Percentiles rank a stretch among this genome's conserved stretches.
phyloP scores from a whole-genome alignment of 2,888 invertebrate genomes.

The Tetheella fluctuosa region DNA sequence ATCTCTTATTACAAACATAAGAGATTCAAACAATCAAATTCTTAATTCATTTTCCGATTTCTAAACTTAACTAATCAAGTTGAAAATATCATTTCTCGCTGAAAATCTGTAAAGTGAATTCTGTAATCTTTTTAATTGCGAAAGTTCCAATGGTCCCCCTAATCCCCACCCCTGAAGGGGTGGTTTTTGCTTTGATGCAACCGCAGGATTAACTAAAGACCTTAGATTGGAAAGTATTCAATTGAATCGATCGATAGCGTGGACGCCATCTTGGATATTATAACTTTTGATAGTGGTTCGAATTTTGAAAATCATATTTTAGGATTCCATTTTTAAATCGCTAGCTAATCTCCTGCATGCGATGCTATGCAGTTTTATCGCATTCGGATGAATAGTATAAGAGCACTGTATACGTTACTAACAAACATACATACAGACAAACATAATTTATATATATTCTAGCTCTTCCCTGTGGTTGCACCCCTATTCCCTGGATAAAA shows the following conservation, averaged over 20 bases:
- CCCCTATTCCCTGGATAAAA: no score
- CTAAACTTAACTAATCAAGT: neutral
- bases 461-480: no score
- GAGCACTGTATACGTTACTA: no score
- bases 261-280: neutral
- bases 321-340: no score
- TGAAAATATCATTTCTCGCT: neutral
- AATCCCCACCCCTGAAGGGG: conserved; percentile 6
- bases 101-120: conserved; percentile 21
- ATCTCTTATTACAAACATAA: no score
- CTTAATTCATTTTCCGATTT: neutral
- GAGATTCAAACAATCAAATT: neutral
- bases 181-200: neutral
- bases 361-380: no score
- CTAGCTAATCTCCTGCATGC: no score
- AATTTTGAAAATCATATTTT: no score
- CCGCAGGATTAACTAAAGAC: neutral
- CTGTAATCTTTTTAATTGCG: conserved; percentile 41
- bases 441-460: no score
- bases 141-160: neutral
- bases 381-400: no score
- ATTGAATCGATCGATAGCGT: neutral
- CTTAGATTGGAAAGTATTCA: neutral
- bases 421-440: no score
- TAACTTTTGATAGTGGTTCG: neutral